Evolutionary conservation across 2,113 vertebrate species (phyloP), one percentile per base, ranked within the genome.

Genomic region (Epinephelus fuscoguttatus): DNA sequence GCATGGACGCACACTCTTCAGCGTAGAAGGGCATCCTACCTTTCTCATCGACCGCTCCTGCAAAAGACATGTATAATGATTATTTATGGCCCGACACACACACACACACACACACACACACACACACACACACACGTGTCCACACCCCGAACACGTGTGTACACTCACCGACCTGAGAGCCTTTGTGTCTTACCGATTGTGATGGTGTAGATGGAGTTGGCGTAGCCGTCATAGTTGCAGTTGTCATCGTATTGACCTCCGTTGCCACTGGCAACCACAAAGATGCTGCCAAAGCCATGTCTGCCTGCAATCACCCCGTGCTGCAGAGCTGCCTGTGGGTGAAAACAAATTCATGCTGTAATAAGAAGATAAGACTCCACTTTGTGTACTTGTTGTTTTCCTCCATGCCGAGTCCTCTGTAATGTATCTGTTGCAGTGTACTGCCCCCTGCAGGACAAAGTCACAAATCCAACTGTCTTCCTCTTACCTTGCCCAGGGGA

Each of bases 161-260:
- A 49, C 9, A 19, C 1, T 4, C 4, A 3, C 21, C 75, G 2
- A 64, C 6, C 21, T 12, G 14, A 63, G 5, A 33, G 21, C 3
- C 45, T 64, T 4, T n/a, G 2, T 1, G 21, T 63, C 71, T 94
- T 95, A 99, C 98, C 98, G 21, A 99, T 96, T 0, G 98, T 99
- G 87, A 99, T 96, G 0, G 98, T 99, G 93, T 99, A 99, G 95
- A 99, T 99, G 83, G 98, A 99, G 95, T 99, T 99, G 87, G 98
- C 98, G 0, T 99, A 99, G 1, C 98, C 98, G 0, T 99, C 98
- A 0, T 98, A 99, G 94, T 99, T 99, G 95, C 98, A 99, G 94
- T 99, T 98, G 94, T 99, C 98, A 0, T 92, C 95, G 91, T 96
- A 96, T 18, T 97, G 97, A 37, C 98, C 98, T 4, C 98, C 98